A percentile compares a stretch with the other conserved stretches of the same genome.
phyloP scores from a whole-genome alignment of 2,888 invertebrate species.

The Hypomecis atomaria region DNA sequence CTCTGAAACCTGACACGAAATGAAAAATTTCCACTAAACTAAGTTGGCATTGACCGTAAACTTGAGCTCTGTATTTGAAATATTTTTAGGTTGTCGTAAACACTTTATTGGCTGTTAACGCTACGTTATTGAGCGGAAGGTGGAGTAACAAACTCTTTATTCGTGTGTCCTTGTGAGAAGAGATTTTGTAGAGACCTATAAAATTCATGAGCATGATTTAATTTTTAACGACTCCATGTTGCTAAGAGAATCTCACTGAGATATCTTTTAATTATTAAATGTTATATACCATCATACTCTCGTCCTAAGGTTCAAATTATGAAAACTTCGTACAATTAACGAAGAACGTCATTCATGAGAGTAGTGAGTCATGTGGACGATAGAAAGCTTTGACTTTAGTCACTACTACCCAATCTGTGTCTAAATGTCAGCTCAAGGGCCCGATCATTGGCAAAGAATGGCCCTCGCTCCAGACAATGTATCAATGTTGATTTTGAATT shows the following conservation, averaged over 20 bases:
- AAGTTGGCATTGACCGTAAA: slow-evolving; percentile 26
- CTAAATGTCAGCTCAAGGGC: slow-evolving; percentile 34
- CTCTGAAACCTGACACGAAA: slow-evolving; percentile 29
- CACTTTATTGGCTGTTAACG: slow-evolving; percentile 26
- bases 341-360: slow-evolving; percentile 27
- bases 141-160: slow-evolving; percentile 23
- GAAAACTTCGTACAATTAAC: too few relatives aligned
- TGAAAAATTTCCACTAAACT: slow-evolving; percentile 28
- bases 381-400: slow-evolving; percentile 30
- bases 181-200: slow-evolving; percentile 3
- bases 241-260: background rate
- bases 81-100: slow-evolving; percentile 28
- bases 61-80: slow-evolving; percentile 30
- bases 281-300: too few relatives aligned
- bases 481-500: slow-evolving; percentile 45
- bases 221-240: background rate
- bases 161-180: slow-evolving; percentile 19
- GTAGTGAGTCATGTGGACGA: slow-evolving; percentile 32
- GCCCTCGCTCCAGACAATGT: slow-evolving; percentile 41
- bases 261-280: too few relatives aligned
- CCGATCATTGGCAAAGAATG: slow-evolving; percentile 44
- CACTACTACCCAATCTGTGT: slow-evolving; percentile 3
- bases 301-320: too few relatives aligned
- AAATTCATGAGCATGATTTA: background rate
- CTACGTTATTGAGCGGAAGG: slow-evolving; percentile 16